These are phyloP conservation scores for Anguilla obscura DNA, from an alignment of 2,797 vertebrate species.

Conservation along the genomic window DNA sequence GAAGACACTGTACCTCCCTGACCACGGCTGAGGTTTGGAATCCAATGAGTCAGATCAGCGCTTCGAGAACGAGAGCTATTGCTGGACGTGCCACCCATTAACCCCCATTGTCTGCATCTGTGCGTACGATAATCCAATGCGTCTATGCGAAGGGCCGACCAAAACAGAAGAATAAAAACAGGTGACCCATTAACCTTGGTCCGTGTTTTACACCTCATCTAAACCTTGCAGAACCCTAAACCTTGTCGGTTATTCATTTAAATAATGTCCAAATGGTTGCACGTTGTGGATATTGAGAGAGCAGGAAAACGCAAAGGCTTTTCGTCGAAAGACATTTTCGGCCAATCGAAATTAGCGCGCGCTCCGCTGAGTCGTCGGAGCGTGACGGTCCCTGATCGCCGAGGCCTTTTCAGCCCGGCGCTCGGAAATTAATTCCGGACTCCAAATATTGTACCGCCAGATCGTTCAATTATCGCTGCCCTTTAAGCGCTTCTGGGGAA, in stretches of 20 bases:
- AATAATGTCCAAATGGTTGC: neutral
- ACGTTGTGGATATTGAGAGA: neutral
- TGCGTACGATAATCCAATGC: neutral
- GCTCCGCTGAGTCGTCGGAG: neutral
- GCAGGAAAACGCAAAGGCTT: neutral
- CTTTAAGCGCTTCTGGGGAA: conserved; percentile 26
- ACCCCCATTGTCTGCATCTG: neutral
- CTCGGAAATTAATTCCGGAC: conserved; percentile 31
- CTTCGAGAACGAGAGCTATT: neutral
- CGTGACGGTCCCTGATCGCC: neutral
- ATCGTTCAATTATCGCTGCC: conserved; percentile 35
- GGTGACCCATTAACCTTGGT: neutral
- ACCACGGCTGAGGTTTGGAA: neutral
- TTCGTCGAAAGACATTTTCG: neutral
- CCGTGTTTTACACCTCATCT: neutral
- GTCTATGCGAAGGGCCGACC: neutral
- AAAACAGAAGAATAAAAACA: neutral
- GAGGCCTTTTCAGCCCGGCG: conserved; percentile 17
- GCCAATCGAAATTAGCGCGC: neutral
- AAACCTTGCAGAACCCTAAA: neutral
- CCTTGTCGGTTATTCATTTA: neutral
- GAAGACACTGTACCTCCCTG: neutral
- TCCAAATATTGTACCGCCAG: conserved; percentile 26
- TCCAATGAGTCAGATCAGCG: neutral
- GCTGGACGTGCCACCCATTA: neutral